Evolutionary conservation across 2,888 invertebrate genomes (phyloP), one percentile per base, ranked within the genome.

Genomic region (Norana najaformis): DNA sequence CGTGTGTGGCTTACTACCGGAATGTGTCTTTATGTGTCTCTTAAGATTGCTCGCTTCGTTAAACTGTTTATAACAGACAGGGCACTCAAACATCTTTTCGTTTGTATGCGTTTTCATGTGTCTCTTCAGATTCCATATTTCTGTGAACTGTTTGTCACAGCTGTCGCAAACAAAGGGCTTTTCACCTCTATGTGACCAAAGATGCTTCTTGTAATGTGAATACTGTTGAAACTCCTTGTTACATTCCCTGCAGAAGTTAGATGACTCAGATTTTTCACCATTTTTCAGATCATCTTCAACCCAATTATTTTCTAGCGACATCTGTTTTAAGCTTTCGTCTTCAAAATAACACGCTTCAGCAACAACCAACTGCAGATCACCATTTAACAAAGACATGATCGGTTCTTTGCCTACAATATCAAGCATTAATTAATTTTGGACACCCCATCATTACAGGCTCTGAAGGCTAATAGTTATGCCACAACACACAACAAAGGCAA

Each of bases 101-200:
- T 82, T 39, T 2, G 83, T 83, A 82, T 91, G 91, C 34, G 88
- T 88, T n/a, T 89, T 88, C 36, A 90, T 83, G 83, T 91, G 91
- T n/a, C 90, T 47, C 34, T 85, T 90, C 69, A 90, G 89, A 83
- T 90, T 91, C 83, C 83, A 89, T 83, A 88, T 85, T 85, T 90
- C 88, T 23, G 90, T 91, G 88, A 91, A 90, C 83, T 85, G 38
- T 39, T 91, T 91, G 30, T 90, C 85, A 83, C 91, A 91, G 53
- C 89, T 85, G 34, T 90, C 83, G 89, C 91, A 91, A 14, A 89
- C 83, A 82, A 89, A 90, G 37, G 90, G 89, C 83, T 90, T 91
- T 47, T 90, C 82, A 23, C 89, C 90, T 20, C 88, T 90, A 88
- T 91, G 91, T 37, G 89, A 35, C 47, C 47, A 88, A 35, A 90